Base-by-base conservation (phyloP, 1,140 invertebrate species). In the Drosophila dunni region DNA sequence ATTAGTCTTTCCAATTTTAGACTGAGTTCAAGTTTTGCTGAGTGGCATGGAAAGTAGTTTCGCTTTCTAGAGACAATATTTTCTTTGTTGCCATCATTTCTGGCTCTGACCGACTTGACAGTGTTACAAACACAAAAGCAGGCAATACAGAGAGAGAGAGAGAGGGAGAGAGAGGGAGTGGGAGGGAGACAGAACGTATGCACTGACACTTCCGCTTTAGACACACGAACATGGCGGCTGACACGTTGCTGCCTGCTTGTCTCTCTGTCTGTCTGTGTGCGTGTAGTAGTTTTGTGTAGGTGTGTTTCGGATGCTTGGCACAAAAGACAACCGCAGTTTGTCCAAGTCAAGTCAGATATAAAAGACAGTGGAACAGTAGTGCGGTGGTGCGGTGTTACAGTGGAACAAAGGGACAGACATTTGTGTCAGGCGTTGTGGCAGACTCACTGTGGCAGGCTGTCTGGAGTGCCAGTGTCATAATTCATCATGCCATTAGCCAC, bases 401-500 rank as follows among this genome's bases (percentile, higher is more conserved):
- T 11, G 2, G 5, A 61, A 20, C 4, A 36, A n/a, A 7, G 17
- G 33, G 34, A 7, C 15, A 60, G 56, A 10, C 56, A 29, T 38
- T 54, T 15, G 15, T 38, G 51, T 8, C 34, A 34, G 7, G 66
- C 2, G 40, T 17, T 20, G 33, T 36, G 45, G 9, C 10, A 60
- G 54, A 9, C 17, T 20, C 45, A 38, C 38, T 42, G 7, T 60
- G 53, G 53, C 61, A 71, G 54, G 46, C 71, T 75, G 73, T 71
- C 67, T 70, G 44, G 58, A 58, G 34, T 71, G 66, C 36, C 71
- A 53, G 76, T 77, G 72, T 60, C 77, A 89, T 89, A 84, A 88
- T 80, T 82, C 83, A 88, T 83, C 83, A 89, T 78, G 76, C 83
- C 80, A 88, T 88, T 89, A 88, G 81, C 84, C 77, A 74, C 24